Evolutionary conservation across 2,113 vertebrate genomes (phyloP).

Genomic region (Thalassarche chlororhynchos): DNA sequence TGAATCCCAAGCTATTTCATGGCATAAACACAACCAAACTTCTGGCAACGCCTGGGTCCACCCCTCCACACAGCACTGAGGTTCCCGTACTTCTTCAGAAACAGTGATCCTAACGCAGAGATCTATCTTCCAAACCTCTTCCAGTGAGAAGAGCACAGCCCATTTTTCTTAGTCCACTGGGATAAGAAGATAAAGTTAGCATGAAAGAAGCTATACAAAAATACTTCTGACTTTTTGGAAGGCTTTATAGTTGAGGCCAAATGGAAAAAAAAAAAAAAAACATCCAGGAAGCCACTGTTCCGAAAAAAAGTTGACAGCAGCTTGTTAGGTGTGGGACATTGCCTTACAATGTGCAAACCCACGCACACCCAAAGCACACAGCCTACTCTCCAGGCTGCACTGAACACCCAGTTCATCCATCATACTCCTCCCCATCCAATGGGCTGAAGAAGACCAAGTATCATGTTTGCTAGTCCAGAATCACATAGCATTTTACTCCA

Average conservation of each 20-base stretch:
- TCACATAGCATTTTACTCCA: neutral
- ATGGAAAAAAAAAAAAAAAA: neutral
- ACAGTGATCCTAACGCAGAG: neutral
- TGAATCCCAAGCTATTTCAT: neutral
- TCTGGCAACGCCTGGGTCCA: neutral
- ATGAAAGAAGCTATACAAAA: neutral
- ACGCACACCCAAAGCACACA: neutral
- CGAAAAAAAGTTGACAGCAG: neutral
- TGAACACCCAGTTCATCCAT: neutral
- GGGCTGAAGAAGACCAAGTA: neutral
- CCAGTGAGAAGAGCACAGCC: neutral
- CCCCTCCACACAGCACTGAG: neutral
- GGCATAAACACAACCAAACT: neutral
- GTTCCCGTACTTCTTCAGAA: neutral
- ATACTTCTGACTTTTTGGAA: neutral
- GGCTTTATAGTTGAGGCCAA: neutral
- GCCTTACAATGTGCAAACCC: neutral
- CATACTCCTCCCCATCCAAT: neutral
- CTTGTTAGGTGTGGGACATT: neutral
- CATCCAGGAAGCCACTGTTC: neutral
- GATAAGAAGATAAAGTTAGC: neutral
- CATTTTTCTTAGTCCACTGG: neutral
- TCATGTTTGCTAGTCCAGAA: neutral
- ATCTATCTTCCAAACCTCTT: neutral
- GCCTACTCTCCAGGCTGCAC: neutral